Conservation (phyloP, 2,113 vertebrate genomes). For the Xenopus laevis region DNA sequence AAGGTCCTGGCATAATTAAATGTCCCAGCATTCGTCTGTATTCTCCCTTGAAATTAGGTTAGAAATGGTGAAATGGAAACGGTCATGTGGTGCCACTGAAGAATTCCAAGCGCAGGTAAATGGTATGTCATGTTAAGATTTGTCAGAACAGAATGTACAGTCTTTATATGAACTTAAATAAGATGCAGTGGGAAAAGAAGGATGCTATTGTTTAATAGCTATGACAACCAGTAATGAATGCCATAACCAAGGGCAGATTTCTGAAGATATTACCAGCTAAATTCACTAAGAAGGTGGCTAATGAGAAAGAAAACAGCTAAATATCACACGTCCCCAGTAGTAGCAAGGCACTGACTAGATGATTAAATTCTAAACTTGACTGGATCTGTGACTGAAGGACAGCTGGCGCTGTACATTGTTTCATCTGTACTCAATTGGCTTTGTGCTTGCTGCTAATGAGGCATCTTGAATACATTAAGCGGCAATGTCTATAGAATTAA, state of each 20-base stretch:
- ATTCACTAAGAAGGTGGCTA: conserved; percentile 1
- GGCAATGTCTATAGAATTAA: background rate
- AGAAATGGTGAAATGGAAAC: too few species aligned
- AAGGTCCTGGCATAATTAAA: too few species aligned
- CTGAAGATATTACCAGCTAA: background rate
- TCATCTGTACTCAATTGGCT: conserved; percentile 34
- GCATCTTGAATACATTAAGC: conserved; percentile 11
- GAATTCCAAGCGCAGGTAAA: too few species aligned
- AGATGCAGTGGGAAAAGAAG: background rate
- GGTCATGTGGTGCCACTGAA: too few species aligned
- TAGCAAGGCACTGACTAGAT: background rate
- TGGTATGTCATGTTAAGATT: too few species aligned
- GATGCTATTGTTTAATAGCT: conserved; percentile 16
- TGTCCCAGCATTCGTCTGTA: too few species aligned
- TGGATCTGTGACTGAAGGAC: background rate
- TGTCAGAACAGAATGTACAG: too few species aligned
- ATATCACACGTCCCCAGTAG: background rate
- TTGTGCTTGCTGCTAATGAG: background rate
- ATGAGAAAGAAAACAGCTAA: conserved; percentile 12
- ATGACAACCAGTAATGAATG: conserved; percentile 9
- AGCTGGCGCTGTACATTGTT: background rate
- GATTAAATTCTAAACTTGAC: conserved; percentile 12
- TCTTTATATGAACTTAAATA: background rate
- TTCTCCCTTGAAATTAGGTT: too few species aligned
- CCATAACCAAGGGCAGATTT: conserved; percentile 29